Evolutionary conservation across 2,888 invertebrate genomes (phyloP).

Genomic region (Isoperla grammatica): DNA sequence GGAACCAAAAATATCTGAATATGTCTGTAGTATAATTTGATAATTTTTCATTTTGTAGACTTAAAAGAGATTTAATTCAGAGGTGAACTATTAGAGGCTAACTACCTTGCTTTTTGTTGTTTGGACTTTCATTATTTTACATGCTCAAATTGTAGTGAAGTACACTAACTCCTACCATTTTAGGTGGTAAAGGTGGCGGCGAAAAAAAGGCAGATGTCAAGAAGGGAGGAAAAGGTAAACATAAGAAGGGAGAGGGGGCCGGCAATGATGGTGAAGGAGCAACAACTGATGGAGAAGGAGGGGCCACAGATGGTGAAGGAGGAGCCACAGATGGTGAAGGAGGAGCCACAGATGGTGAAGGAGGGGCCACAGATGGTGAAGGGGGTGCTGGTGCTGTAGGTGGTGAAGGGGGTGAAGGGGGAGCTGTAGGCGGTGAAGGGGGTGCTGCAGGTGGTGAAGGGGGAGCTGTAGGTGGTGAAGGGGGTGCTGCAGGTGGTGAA

Average conservation of each 20-base stretch:
- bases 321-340: slow-evolving; percentile 24
- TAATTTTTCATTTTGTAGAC: too few species aligned
- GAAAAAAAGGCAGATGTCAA: slow-evolving; percentile 36
- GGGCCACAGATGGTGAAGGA: not conserved
- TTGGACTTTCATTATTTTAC: too few species aligned
- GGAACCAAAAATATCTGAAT: too few species aligned
- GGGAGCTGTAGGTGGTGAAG: slow-evolving; percentile 36
- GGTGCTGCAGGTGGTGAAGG: slow-evolving; percentile 23
- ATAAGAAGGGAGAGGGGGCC: slow-evolving; percentile 39
- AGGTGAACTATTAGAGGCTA: too few species aligned
- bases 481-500: slow-evolving; percentile 23
- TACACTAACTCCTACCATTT: not conserved
- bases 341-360: slow-evolving; percentile 36
- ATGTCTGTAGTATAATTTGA: too few species aligned
- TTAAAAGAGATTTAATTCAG: too few species aligned
- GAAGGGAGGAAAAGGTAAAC: slow-evolving; percentile 34
- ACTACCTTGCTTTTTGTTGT: too few species aligned
- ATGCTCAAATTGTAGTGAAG: too few species aligned
- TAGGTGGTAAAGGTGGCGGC: not conserved
- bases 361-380: slow-evolving; percentile 38
- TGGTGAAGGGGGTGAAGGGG: slow-evolving; percentile 35
- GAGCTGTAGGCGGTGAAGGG: too few species aligned
- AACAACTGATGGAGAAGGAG: not conserved
- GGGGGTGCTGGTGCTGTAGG: too few species aligned
- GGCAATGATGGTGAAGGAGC: slow-evolving; percentile 35